These are phyloP conservation scores for Ligdia adustata DNA, from an alignment of 2,888 invertebrate genomes.

Conservation along the genomic window DNA sequence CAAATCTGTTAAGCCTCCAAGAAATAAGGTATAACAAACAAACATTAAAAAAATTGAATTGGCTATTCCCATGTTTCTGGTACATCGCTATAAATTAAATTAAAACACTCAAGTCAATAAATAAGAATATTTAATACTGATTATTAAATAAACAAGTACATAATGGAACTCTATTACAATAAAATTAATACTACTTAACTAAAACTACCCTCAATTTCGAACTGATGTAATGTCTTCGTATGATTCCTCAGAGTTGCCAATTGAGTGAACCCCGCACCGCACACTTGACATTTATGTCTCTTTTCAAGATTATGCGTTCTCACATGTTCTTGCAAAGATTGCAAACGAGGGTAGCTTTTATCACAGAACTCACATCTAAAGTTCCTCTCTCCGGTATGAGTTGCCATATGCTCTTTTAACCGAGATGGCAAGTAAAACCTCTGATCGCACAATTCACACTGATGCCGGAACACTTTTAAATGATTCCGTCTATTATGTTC, in stretches of 20 bases:
- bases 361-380: constrained; percentile 71
- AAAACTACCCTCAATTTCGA: constrained; percentile 26
- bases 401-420: constrained; percentile 71
- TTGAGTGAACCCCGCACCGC: constrained; percentile 81
- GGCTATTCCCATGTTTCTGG: too few relatives aligned
- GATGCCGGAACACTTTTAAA: constrained; percentile 71
- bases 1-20: too few relatives aligned
- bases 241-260: constrained; percentile 83
- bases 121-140: constrained; percentile 14
- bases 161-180: too few relatives aligned
- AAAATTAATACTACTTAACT: constrained; percentile 13
- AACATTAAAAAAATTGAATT: too few relatives aligned
- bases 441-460: constrained; percentile 81
- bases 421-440: constrained; percentile 75
- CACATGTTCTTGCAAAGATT: constrained; percentile 80
- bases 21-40: too few relatives aligned
- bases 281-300: constrained; percentile 78
- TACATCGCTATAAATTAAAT: too few relatives aligned
- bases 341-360: constrained; percentile 66
- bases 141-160: constrained; percentile 11
- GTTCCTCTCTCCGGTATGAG: constrained; percentile 74
- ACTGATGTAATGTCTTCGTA: constrained; percentile 72
- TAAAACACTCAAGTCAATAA: constrained; percentile 1
- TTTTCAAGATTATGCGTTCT: constrained; percentile 81
- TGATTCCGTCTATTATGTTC: constrained; percentile 70